Conservation (phyloP, 2,888 invertebrate species). For the Hirudinaria manillensis region DNA sequence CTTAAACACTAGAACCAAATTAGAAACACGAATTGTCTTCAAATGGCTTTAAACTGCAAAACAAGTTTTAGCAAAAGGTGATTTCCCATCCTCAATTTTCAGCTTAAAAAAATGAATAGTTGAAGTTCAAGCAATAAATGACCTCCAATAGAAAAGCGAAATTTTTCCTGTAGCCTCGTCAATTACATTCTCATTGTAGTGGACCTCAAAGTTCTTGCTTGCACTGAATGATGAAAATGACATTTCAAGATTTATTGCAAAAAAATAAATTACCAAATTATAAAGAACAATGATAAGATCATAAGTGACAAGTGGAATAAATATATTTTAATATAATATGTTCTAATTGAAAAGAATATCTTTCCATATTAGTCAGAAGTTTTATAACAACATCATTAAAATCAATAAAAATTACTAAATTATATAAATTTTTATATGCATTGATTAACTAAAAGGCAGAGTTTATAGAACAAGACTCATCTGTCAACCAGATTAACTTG, state of each 20-base stretch:
- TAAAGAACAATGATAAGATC: not conserved
- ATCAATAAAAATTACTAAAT: not conserved
- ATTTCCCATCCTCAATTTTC: no score
- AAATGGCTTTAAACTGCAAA: no score
- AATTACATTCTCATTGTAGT: not conserved
- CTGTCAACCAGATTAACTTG: no score
- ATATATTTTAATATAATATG: not conserved
- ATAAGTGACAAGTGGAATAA: not conserved
- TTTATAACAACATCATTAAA: not conserved
- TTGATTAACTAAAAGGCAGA: no score
- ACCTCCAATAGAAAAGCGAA: slow-evolving; percentile 3
- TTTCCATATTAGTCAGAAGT: not conserved
- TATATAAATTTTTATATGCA: no score
- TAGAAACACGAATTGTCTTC: no score
- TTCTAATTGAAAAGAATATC: not conserved
- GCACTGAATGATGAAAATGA: not conserved
- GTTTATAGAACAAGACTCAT: no score
- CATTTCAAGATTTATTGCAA: not conserved
- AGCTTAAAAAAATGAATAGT: no score
- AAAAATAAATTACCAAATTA: not conserved
- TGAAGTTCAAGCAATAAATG: no score
- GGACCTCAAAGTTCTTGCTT: not conserved
- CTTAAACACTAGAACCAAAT: no score
- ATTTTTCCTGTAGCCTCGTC: not conserved
- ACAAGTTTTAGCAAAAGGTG: no score